phyloP scores from a whole-genome alignment of 2,888 invertebrate species.

The Caenorhabditis becei region DNA sequence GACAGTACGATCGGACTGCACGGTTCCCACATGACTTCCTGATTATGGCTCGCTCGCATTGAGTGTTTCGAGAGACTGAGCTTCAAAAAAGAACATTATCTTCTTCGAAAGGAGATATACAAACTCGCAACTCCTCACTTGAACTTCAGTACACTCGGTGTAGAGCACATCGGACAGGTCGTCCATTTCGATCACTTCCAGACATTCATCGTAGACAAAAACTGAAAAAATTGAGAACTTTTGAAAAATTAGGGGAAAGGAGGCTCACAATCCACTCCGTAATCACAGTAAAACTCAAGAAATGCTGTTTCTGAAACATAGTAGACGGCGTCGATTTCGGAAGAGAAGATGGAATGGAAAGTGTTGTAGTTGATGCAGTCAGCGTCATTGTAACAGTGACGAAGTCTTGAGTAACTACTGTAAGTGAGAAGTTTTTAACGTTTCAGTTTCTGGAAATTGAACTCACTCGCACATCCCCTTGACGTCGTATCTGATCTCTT shows the following conservation, averaged over 20 bases:
- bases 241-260: no score
- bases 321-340: conserved; percentile 44
- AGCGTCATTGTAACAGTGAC: conserved; percentile 42
- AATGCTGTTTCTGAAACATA: conserved; percentile 56
- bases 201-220: conserved; percentile 47
- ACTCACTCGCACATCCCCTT: conserved; percentile 46
- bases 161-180: conserved; percentile 46
- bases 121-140: conserved; percentile 54
- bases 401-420: conserved; percentile 39
- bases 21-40: conserved; percentile 37
- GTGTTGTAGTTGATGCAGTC: conserved; percentile 56
- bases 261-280: conserved; percentile 52
- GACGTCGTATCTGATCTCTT: conserved; percentile 38
- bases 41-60: conserved; percentile 56
- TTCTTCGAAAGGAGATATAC: background rate
- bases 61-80: conserved; percentile 48
- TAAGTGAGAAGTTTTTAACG: background rate
- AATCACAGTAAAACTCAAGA: conserved; percentile 53
- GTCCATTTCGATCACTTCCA: conserved; percentile 42
- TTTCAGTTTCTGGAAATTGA: no score
- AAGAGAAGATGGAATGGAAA: conserved; percentile 29
- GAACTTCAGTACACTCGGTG: conserved; percentile 48
- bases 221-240: no score
- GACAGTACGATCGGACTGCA: conserved; percentile 43
- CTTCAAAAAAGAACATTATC: conserved; percentile 34